Evolutionary conservation across 2,888 invertebrate species (phyloP).

Genomic region (Dyspetes luteomarginatus): DNA sequence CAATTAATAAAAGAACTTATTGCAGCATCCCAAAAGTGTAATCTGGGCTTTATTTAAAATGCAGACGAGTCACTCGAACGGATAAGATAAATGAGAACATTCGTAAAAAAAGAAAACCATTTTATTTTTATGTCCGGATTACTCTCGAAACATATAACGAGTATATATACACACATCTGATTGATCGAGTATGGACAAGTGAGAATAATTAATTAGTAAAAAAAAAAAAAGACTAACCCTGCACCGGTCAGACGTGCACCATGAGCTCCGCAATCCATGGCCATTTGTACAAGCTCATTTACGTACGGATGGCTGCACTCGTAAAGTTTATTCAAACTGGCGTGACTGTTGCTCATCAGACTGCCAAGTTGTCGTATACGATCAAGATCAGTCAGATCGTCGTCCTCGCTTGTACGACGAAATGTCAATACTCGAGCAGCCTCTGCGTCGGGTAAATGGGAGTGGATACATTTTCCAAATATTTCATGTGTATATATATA

Average conservation of each 20-base stretch:
- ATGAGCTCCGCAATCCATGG: slow-evolving; percentile 87
- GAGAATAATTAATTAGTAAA: slow-evolving; percentile 11
- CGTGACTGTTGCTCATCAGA: slow-evolving; percentile 95
- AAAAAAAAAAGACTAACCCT: slow-evolving; percentile 85
- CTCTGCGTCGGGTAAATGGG: slow-evolving; percentile 85
- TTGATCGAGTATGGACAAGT: slow-evolving; percentile 9
- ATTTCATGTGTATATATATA: background rate
- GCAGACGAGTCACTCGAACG: too few species aligned
- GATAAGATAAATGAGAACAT: too few species aligned
- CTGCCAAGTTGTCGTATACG: slow-evolving; percentile 87
- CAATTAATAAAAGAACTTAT: too few species aligned
- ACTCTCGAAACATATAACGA: too few species aligned
- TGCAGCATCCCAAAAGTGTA: too few species aligned
- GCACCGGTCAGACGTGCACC: slow-evolving; percentile 98
- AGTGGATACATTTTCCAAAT: background rate
- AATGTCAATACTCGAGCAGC: slow-evolving; percentile 90
- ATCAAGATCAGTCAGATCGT: slow-evolving; percentile 74
- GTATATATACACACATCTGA: too few species aligned
- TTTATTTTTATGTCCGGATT: too few species aligned
- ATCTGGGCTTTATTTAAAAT: too few species aligned
- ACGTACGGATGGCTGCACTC: slow-evolving; percentile 96
- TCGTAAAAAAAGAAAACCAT: too few species aligned
- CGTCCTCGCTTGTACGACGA: slow-evolving; percentile 76
- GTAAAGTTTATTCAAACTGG: slow-evolving; percentile 92
- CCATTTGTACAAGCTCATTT: slow-evolving; percentile 91